Evolutionary conservation across 2,797 vertebrate species (phyloP), one percentile per base, ranked within the genome.

Genomic region (Falco biarmicus): DNA sequence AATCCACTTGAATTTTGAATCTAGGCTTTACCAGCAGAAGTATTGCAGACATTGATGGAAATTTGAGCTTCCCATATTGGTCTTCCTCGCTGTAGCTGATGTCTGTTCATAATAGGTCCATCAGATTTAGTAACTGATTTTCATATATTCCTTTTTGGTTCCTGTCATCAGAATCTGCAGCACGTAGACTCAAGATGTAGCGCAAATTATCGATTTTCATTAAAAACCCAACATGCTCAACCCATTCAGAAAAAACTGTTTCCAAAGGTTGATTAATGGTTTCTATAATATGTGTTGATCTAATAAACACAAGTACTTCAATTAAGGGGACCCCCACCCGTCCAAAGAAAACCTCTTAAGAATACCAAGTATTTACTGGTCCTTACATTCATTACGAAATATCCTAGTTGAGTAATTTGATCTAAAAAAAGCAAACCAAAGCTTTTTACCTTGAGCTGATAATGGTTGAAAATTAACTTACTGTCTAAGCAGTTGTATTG

Each of bases 301-400:
- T 87, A 43, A 63, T 19, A 56, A 83, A 53, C 10, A 48, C 3
- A 45, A 77, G 7, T 73, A 47, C n/a, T 47, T 89, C 6, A 32
- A 79, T 59, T 37, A 77, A 54, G 18, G 5, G 13, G 13, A 37
- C 15, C 5, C 24, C 6, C 3, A 15, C 9, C 5, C 1, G 1
- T 21, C 24, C 24, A 10, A 32, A 77, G 48, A 47, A 15, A 2
- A 0, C 0, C 1, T 12, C 9, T 66, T 32, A 29, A 77, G 82
- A 61, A 61, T 50, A 56, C 5, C 13, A 51, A 12, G 3, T 43
- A 48, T 47, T 80, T 66, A 57, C 32, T 13, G 13, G 8, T 26
- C 3, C 9, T 78, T 70, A 9, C 28, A 15, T 41, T 83, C 26
- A 84, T 89, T 69, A 53, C 3, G 13, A 68, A 82, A 64, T 78